A percentile compares a stretch with the other conserved stretches of the same genome.
Conservation (phyloP, 2,888 invertebrate genomes). For the Lasioglossum lativentre region DNA sequence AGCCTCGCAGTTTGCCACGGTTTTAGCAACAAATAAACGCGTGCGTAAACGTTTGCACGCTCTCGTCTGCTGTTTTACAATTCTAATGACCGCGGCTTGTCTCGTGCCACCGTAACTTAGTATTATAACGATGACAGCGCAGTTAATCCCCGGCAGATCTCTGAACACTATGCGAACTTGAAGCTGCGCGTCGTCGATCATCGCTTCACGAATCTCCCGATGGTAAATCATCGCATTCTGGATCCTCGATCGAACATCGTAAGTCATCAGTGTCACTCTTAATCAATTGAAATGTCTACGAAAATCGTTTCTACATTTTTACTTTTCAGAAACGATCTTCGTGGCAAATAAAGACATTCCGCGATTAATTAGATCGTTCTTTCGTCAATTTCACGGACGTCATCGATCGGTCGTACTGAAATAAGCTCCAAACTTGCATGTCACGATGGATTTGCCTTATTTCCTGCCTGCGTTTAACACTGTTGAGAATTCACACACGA, state of each 20-base stretch:
- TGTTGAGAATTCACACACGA: not conserved
- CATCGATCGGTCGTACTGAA: not conserved
- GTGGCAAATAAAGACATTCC: not conserved
- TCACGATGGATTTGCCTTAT: slow-evolving; percentile 29
- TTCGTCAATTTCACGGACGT: not conserved
- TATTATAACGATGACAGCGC: not conserved
- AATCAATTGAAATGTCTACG: too few species aligned
- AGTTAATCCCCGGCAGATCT: not conserved
- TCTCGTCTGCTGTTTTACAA: not conserved
- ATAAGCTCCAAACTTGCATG: not conserved
- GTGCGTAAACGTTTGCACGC: not conserved
- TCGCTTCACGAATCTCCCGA: not conserved
- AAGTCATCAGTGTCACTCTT: too few species aligned
- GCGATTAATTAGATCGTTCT: not conserved
- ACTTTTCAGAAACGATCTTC: not conserved
- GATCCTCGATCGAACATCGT: not conserved
- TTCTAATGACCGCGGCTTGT: not conserved
- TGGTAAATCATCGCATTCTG: not conserved
- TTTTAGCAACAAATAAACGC: not conserved
- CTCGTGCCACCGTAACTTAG: too few species aligned
- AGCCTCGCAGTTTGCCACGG: not conserved
- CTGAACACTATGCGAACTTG: not conserved
- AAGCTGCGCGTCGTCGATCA: not conserved
- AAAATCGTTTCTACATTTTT: too few species aligned
- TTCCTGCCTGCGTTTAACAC: slow-evolving; percentile 14